These are phyloP conservation scores for Andrena minutula DNA, from an alignment of 2,888 invertebrate genomes.

Conservation along the genomic window DNA sequence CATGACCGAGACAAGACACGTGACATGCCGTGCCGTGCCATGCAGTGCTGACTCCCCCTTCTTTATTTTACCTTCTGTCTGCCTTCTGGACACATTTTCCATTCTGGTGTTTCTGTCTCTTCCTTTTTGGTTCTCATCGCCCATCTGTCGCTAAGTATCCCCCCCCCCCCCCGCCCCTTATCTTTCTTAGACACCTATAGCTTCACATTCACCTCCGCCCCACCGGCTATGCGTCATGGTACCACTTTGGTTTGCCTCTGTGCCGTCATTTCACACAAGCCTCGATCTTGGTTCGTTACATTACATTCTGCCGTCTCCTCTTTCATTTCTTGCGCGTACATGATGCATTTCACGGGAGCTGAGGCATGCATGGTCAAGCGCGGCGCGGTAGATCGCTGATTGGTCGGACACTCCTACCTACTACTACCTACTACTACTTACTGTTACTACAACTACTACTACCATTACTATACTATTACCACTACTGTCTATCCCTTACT, in stretches of 20 bases:
- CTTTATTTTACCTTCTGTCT: conserved; percentile 45
- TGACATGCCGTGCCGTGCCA: conserved; percentile 82
- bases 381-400: conserved; percentile 79
- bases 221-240: conserved; percentile 7
- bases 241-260: neutral
- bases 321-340: conserved; percentile 31
- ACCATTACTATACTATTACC: conserved; percentile 62
- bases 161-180: neutral
- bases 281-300: conserved; percentile 2
- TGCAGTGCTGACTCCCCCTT: conserved; percentile 82
- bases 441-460: conserved; percentile 58
- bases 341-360: conserved; percentile 59
- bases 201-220: neutral
- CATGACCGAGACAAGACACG: conserved; percentile 83
- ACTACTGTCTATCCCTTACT: conserved; percentile 69
- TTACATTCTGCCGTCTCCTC: conserved; percentile 37
- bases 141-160: conserved; percentile 13
- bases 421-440: conserved; percentile 56
- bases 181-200: too few relatives aligned
- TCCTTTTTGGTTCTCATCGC: neutral
- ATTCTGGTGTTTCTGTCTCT: neutral
- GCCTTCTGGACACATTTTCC: neutral
- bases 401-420: conserved; percentile 71
- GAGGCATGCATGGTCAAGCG: conserved; percentile 81
- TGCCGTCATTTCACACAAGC: neutral